Evolutionary conservation across 1,140 invertebrate species (phyloP).

Genomic region (Phymorhynchus buccinoides): DNA sequence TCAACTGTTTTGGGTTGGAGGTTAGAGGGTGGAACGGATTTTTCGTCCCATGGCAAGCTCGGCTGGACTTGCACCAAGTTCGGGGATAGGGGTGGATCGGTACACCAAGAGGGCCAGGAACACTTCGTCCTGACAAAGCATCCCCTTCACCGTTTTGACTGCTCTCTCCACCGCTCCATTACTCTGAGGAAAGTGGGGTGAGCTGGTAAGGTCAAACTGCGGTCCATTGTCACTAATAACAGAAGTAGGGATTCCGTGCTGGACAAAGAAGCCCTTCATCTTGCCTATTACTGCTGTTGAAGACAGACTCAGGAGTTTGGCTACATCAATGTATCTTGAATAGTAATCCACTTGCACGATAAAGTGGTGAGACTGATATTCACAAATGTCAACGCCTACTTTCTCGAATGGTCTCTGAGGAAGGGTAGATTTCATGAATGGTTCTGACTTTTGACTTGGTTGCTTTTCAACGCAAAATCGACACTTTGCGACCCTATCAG

Average conservation of each 20-base stretch:
- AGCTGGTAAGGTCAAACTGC: background rate
- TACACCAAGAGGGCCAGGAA: background rate
- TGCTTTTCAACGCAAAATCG: constrained; percentile 34
- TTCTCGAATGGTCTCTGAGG: constrained; percentile 42
- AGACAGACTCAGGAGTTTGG: background rate
- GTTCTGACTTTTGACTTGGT: constrained; percentile 38
- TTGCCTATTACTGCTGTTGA: background rate
- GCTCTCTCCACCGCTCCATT: background rate
- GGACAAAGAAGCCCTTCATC: background rate
- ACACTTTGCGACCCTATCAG: background rate
- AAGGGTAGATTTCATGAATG: no score
- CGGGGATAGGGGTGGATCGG: background rate
- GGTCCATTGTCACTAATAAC: background rate
- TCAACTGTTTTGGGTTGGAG: no score
- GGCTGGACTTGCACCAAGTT: background rate
- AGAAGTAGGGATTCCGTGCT: no score
- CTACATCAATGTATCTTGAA: constrained; percentile 41
- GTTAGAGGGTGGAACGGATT: no score
- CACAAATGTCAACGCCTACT: constrained; percentile 31
- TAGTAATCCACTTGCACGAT: constrained; percentile 49
- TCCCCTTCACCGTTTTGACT: background rate
- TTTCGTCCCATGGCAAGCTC: background rate
- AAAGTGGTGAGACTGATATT: constrained; percentile 37
- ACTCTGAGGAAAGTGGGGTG: background rate
- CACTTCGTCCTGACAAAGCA: background rate